Evolutionary conservation across 2,888 invertebrate genomes (phyloP), one percentile per base, ranked within the genome.

Genomic region (Orthosia cruda): DNA sequence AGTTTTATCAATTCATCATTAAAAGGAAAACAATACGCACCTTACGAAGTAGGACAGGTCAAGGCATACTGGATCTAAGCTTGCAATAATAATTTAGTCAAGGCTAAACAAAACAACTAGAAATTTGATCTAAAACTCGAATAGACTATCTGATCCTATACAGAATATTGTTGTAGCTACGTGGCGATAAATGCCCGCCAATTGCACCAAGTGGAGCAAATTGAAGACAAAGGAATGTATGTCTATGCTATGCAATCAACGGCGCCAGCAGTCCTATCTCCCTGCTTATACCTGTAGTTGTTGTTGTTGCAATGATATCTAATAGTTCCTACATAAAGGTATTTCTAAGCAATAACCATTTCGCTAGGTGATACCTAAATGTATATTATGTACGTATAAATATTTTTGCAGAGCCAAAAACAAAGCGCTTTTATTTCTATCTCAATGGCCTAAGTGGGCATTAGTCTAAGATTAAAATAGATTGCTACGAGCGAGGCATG

Each of bases 151-250:
- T 40, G 11, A 40, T 40, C 47, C 18, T 18, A 50, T 4, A 47
- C 23, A 32, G 7, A 77, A 12, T 40, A 20, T 47, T 18, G n/a
- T 45, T 26, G 32, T 4, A 55, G 1, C 13, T 70, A 52, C 55
- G 54, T 47, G 62, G 20, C 23, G 7, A 26, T 47, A 58, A 40
- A 61, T 77, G 50, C 83, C 63, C 40, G 59, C 50, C 47, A 77
- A 83, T 83, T 83, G 59, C 77, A 78, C 12, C 45, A 78, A 83
- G 54, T 83, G 54, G 79, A 40, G 59, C 79, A 70, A 78, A 65
- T 83, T 83, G 64, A 55, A 61, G 69, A 61, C 79, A 79, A 78
- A 77, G 83, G 52, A 79, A 63, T 66, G 57, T 71, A 40, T 66
- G n/a, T 75, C 15, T 49, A 20, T 26, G n/a, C 7, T 66, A 49